phyloP scores from a whole-genome alignment of 2,797 vertebrate genomes.

The Crenichthys baileyi region DNA sequence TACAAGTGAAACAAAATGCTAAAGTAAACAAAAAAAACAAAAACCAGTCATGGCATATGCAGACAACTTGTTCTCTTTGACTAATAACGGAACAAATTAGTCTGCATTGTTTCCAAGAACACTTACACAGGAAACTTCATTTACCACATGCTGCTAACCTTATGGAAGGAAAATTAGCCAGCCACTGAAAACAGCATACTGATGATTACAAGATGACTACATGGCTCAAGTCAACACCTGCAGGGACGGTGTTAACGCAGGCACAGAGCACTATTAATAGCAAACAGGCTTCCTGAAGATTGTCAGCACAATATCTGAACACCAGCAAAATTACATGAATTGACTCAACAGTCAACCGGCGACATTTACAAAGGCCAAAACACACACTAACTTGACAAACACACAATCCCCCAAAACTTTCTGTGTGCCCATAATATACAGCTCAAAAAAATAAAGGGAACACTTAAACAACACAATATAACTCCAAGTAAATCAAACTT shows the following conservation, averaged over 20 bases:
- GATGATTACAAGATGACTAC: conserved; percentile 23
- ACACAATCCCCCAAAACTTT: conserved; percentile 5
- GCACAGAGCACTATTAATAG: conserved; percentile 36
- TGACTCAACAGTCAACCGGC: conserved; percentile 14
- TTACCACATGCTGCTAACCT: conserved; percentile 40
- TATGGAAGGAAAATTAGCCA: conserved; percentile 45
- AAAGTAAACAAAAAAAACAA: background rate
- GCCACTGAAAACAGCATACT: conserved; percentile 31
- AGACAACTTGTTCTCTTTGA: background rate
- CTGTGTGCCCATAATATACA: background rate
- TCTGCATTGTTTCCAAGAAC: conserved; percentile 1
- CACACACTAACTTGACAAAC: background rate
- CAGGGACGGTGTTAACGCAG: conserved; percentile 18
- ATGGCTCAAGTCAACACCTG: conserved; percentile 14
- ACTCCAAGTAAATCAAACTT: too few relatives aligned
- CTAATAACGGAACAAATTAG: conserved; percentile 23
- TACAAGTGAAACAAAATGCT: background rate
- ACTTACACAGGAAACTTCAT: conserved; percentile 44
- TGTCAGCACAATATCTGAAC: conserved; percentile 29
- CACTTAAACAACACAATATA: too few relatives aligned
- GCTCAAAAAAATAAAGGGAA: too few relatives aligned
- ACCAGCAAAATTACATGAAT: conserved; percentile 1
- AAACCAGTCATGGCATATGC: background rate
- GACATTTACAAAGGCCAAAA: conserved; percentile 2
- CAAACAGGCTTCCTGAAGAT: conserved; percentile 31